Base-by-base conservation (phyloP, 2,888 invertebrate genomes). In the Chesias legatella region DNA sequence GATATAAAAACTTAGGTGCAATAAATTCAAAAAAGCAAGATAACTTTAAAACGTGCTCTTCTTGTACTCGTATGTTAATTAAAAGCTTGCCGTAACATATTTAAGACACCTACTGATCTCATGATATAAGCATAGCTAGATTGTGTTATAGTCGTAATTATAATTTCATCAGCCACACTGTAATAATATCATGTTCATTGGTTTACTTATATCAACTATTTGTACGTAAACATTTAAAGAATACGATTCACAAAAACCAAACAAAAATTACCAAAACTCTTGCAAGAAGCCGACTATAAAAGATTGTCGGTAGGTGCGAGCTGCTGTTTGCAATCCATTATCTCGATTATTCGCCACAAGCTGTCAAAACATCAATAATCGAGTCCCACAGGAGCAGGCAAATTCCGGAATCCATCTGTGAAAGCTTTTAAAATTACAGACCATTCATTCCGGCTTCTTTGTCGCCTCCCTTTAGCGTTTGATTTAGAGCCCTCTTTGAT, bases 301-400 rank as follows among this genome's bases (percentile, higher is more conserved):
- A 44, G 30, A 26, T 17, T 17, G 5, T 21, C 7, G 21, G 26
- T 10, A 27, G 22, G 26, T 35, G 38, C 38, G 25, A 27, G 25
- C 39, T 27, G 41, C 41, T 53, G 52, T 56, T 51, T 54, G 44
- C 51, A 55, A 60, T 70, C 74, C 71, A 73, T 77, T 75, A 73
- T 51, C 51, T 57, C 63, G 68, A 72, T 72, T 71, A 72, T 65
- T 63, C 58, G 60, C 60, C 63, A 64, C 63, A 57, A 66, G 62
- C 70, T 76, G 84, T 84, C 86, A 85, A 79, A 85, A 85, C 84
- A 85, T 81, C 82, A 84, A 84, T 83, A 83, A 80, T 77, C 74
- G 62, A 55, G 58, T 79, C 84, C 85, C 60, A 22, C 48, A 56
- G 78, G 83, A 60, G 43, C 42, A 67, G 60, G 60, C 61, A 67